Percentiles rank a stretch among this genome's conserved stretches.
Conservation (phyloP, 2,797 vertebrate species). For the Myripristis jacobus region DNA sequence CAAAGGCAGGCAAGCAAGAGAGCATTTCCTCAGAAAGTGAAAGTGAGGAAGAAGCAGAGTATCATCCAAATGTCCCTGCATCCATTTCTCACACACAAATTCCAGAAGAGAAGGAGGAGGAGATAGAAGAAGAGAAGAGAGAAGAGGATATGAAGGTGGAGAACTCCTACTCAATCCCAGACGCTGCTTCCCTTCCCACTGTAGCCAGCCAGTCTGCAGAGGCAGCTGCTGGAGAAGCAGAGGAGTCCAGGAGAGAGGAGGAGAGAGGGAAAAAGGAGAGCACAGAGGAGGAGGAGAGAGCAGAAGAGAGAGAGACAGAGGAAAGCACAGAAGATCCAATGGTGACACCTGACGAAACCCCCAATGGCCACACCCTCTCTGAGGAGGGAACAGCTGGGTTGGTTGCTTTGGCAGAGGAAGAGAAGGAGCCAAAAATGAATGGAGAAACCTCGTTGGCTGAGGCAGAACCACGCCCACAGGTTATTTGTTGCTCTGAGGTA, state of each 20-base stretch:
- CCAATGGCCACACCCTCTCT: conserved; percentile 71
- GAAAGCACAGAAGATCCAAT: conserved; percentile 67
- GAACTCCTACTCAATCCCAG: conserved; percentile 20
- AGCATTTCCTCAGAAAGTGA: conserved; percentile 89
- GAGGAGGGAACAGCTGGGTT: conserved; percentile 61
- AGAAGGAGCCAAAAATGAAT: conserved; percentile 89
- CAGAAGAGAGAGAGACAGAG: conserved; percentile 62
- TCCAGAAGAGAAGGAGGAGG: conserved; percentile 84
- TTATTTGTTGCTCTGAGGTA: conserved; percentile 99
- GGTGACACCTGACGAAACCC: conserved; percentile 70
- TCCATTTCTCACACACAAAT: conserved; percentile 85
- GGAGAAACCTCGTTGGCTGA: conserved; percentile 90
- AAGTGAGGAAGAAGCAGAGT: conserved; percentile 94
- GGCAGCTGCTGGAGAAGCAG: neutral
- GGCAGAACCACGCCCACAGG: conserved; percentile 89
- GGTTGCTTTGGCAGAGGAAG: conserved; percentile 73
- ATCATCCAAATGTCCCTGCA: conserved; percentile 84
- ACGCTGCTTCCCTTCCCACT: conserved; percentile 19
- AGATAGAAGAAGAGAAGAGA: conserved; percentile 50
- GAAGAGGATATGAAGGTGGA: conserved; percentile 11
- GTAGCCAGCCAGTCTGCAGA: conserved; percentile 42
- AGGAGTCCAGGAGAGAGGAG: conserved; percentile 36
- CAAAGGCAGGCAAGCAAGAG: conserved; percentile 46
- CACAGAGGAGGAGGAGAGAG: conserved; percentile 41
- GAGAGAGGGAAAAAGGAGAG: conserved; percentile 1